These are phyloP conservation scores for Poecilia velifera DNA, from an alignment of 2,797 vertebrate species.

Conservation along the genomic window DNA sequence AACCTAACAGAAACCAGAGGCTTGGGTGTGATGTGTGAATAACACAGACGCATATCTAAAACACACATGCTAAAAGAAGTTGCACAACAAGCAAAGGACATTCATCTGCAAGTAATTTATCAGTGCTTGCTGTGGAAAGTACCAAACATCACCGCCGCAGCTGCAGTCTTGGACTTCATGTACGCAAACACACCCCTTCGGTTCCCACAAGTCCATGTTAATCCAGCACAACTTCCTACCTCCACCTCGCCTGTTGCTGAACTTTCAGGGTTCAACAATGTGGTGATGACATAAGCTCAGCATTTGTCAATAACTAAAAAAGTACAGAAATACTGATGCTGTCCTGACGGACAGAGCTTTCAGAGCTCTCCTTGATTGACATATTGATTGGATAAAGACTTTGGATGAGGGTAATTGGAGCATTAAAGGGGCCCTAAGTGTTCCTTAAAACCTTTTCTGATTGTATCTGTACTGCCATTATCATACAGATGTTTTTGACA, in stretches of 20 bases:
- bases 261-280: conserved; percentile 21
- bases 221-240: background rate
- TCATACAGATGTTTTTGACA: conserved; percentile 43
- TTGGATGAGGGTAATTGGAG: conserved; percentile 49
- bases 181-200: conserved; percentile 34
- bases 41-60: conserved; percentile 53
- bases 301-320: conserved; percentile 32
- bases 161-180: conserved; percentile 54
- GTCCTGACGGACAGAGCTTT: conserved; percentile 43
- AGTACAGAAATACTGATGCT: conserved; percentile 8
- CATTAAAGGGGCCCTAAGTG: conserved; percentile 53
- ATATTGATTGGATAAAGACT: conserved; percentile 58
- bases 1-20: conserved; percentile 66
- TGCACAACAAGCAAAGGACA: conserved; percentile 39
- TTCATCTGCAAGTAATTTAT: conserved; percentile 76
- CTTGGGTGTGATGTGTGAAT: conserved; percentile 66
- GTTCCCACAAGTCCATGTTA: conserved; percentile 34
- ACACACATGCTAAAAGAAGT: conserved; percentile 33
- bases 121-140: conserved; percentile 68
- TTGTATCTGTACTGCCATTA: conserved; percentile 49
- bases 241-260: conserved; percentile 5
- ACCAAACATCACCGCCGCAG: conserved; percentile 72
- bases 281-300: conserved; percentile 31
- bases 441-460: conserved; percentile 51
- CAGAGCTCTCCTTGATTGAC: conserved; percentile 57